Percentiles rank a stretch among this genome's conserved stretches.
Evolutionary conservation across 2,888 invertebrate genomes (phyloP).

Genomic region (Mythimna lalbum): DNA sequence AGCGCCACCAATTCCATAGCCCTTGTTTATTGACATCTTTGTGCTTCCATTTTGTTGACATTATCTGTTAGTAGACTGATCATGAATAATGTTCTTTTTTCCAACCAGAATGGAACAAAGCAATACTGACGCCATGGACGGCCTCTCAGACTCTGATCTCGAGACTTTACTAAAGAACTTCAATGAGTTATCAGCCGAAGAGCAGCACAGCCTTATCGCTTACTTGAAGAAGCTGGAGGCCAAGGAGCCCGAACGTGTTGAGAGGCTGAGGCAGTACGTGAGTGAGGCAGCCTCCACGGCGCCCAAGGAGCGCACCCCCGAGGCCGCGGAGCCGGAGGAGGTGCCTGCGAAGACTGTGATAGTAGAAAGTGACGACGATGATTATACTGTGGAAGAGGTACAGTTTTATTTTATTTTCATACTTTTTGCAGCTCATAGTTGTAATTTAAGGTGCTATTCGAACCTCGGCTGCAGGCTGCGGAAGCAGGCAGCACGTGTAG

Average conservation of each 20-base stretch:
- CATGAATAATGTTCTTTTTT: background rate
- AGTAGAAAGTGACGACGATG: constrained; percentile 93
- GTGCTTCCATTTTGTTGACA: no score
- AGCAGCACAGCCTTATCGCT: constrained; percentile 95
- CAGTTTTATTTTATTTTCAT: background rate
- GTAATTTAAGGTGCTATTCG: background rate
- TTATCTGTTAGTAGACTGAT: no score
- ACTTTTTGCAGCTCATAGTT: background rate
- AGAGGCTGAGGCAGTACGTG: constrained; percentile 94
- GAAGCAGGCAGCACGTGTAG: no score
- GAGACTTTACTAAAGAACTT: constrained; percentile 94
- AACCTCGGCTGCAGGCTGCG: no score
- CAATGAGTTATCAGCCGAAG: constrained; percentile 94
- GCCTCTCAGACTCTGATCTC: constrained; percentile 94
- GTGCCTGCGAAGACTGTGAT: constrained; percentile 60
- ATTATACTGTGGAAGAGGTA: constrained; percentile 95
- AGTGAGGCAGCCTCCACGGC: constrained; percentile 83
- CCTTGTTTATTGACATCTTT: no score
- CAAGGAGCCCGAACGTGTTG: constrained; percentile 94
- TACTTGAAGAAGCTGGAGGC: constrained; percentile 95
- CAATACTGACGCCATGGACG: constrained; percentile 91
- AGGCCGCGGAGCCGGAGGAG: background rate
- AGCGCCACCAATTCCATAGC: no score
- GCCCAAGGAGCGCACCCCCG: constrained; percentile 21
- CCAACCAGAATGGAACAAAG: constrained; percentile 73